These are phyloP conservation scores for Papilio xuthus DNA, from an alignment of 1,140 invertebrate species.

Conservation along the genomic window DNA sequence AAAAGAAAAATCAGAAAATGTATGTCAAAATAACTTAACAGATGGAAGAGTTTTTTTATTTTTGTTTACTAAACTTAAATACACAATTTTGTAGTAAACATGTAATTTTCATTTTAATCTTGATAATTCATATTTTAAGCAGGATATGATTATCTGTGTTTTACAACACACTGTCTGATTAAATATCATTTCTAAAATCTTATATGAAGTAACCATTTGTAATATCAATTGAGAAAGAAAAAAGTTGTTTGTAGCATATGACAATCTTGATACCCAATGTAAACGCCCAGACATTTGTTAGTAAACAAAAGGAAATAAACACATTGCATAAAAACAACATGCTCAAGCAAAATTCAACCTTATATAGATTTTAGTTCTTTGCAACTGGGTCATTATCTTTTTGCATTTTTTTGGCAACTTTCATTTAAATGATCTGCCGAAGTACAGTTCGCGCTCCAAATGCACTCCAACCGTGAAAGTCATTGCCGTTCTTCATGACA, in stretches of 20 bases:
- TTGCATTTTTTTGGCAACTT: constrained; percentile 70
- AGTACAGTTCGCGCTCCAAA: constrained; percentile 77
- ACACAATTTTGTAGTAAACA: too few species aligned
- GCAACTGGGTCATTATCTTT: constrained; percentile 57
- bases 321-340: not conserved
- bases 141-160: too few species aligned
- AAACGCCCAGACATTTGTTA: constrained; percentile 25
- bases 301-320: constrained; percentile 39
- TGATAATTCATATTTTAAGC: too few species aligned
- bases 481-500: constrained; percentile 76
- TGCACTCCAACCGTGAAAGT: constrained; percentile 80
- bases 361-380: constrained; percentile 37
- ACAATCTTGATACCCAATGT: not conserved
- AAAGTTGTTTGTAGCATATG: not conserved
- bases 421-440: constrained; percentile 68
- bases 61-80: too few species aligned
- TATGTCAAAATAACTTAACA: too few species aligned
- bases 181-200: not conserved
- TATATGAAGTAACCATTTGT: not conserved
- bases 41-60: too few species aligned
- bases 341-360: constrained; percentile 18
- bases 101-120: too few species aligned
- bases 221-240: not conserved
- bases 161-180: too few species aligned
- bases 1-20: too few species aligned